Evolutionary conservation across 1,140 invertebrate genomes (phyloP).

Genomic region (Nylanderia fulva): DNA sequence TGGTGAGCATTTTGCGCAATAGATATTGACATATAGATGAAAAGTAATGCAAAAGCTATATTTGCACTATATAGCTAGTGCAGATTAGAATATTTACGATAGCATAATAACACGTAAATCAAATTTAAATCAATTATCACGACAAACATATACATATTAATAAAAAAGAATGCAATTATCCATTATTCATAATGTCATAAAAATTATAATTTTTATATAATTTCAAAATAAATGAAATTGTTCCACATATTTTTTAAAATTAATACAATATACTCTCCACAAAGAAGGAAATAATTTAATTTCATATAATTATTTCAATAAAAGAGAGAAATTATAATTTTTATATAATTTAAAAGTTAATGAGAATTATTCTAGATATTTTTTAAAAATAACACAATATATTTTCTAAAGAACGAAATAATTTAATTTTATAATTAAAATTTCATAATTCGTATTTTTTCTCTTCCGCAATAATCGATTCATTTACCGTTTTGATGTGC

Average conservation of each 20-base stretch:
- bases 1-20: slow-evolving; percentile 77
- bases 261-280: background rate
- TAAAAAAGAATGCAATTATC: background rate
- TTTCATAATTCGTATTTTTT: background rate
- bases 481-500: background rate
- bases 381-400: background rate
- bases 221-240: background rate
- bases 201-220: background rate
- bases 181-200: background rate
- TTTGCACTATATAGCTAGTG: background rate
- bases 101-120: background rate
- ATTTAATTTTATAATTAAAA: background rate
- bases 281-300: background rate
- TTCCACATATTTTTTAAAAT: background rate
- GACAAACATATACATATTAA: background rate
- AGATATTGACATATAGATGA: slow-evolving; percentile 10
- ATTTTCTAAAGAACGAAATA: background rate
- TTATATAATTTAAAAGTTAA: background rate
- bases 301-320: background rate
- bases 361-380: background rate
- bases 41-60: slow-evolving; percentile 14
- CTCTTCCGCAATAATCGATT: background rate
- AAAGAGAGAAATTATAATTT: background rate
- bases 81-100: background rate
- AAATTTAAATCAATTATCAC: slow-evolving; percentile 11